Base-by-base conservation (phyloP, 2,888 invertebrate genomes). In the Reticulitermes lucifugus region DNA sequence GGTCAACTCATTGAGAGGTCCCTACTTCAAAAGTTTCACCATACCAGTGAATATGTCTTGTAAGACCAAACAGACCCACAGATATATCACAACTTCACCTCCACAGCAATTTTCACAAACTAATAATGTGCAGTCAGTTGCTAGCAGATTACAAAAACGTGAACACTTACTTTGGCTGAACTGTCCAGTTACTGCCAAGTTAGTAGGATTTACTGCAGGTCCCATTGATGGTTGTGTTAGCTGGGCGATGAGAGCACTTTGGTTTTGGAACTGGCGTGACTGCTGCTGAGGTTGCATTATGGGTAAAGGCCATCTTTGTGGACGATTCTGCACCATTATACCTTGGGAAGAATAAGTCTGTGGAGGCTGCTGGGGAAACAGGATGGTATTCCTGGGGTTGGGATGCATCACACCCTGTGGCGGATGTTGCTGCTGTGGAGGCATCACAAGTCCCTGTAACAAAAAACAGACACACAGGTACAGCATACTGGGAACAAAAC, bases 251-350 rank as follows among this genome's bases (percentile, higher is more conserved):
- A 94, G 90, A 5, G 93, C 93, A 87, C 85, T 93, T 35, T 77
- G 51, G 71, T 84, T 77, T 46, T 82, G 86, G 18, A 65, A 86
- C 65, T 59, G 84, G 71, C 79, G 82, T 79, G 86, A 88, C 35
- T 80, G 88, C 81, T 87, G 87, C 60, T 81, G 88, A 43, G 87
- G 87, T 29, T 87, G 87, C 87, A 88, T 86, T 86, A 88, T 88
- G 21, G 88, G 87, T 88, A 94, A 93, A 0, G 94, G 91, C 89
- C 94, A 94, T 18, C 95, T 93, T 86, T 94, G 92, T 0, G 94
- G 90, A 14, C 94, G 94, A 88, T 43, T 71, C 84, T 86, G 83
- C 86, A 87, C 79, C 77, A 86, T 83, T 85, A 87, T 86, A 73
- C 83, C 75, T 86, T 25, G n/a, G 21, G 71, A 25, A 41, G 29